These are phyloP conservation scores for Pollimyrus isidori DNA, from an alignment of 2,113 vertebrate species.

Conservation along the genomic window DNA sequence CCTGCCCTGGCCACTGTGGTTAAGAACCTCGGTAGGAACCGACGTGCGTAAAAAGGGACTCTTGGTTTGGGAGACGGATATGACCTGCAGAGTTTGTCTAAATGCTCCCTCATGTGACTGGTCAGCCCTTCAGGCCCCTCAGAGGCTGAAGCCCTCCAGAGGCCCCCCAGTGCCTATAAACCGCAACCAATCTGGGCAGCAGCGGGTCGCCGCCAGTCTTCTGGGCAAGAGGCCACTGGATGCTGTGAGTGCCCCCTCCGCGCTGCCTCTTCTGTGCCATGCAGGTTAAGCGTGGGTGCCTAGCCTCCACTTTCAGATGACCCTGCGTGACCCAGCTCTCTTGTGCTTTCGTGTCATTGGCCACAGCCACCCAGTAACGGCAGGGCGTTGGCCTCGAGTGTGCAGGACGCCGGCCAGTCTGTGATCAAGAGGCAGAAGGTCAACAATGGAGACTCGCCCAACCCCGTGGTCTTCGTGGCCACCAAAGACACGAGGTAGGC, in stretches of 20 bases:
- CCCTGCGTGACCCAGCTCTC: background rate
- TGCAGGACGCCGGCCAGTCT: conserved; percentile 75
- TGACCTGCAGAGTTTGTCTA: background rate
- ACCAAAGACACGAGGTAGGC: conserved; percentile 84
- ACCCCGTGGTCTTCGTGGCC: conserved; percentile 88
- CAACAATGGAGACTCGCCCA: conserved; percentile 82
- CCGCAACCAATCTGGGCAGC: conserved; percentile 77
- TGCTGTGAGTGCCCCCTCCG: conserved; percentile 53
- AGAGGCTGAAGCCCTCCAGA: conserved; percentile 78
- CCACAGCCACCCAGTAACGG: conserved; percentile 73
- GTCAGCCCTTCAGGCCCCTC: conserved; percentile 74
- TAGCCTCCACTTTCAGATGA: background rate
- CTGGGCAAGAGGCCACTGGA: conserved; percentile 80
- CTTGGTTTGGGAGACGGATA: background rate
- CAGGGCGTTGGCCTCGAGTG: conserved; percentile 71
- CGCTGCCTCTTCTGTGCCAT: background rate
- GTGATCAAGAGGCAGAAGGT: conserved; percentile 84
- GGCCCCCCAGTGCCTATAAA: conserved; percentile 82
- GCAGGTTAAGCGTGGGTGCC: background rate
- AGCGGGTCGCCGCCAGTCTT: conserved; percentile 65
- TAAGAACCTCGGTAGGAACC: conserved; percentile 74
- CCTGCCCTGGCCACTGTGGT: conserved; percentile 74
- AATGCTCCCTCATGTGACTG: background rate
- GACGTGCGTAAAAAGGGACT: background rate
- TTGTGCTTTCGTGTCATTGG: conserved; percentile 33